Base-by-base conservation (phyloP, 2,113 vertebrate genomes). In the Seriola quinqueradiata region DNA sequence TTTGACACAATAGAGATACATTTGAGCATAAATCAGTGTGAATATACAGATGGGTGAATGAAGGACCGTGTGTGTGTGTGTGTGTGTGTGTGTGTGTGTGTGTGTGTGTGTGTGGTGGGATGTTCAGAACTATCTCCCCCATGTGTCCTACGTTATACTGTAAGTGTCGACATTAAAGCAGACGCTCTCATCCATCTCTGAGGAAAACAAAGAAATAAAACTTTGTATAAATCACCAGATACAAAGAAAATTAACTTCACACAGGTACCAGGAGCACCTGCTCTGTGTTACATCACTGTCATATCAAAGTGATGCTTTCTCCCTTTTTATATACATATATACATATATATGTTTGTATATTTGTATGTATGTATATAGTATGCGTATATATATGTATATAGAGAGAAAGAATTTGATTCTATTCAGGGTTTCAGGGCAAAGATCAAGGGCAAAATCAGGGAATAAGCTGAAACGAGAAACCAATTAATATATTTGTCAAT, bases 1-100 rank as follows among this genome's bases (percentile, higher is more conserved):
- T 94, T 92, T 91, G 97, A 97, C 96, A 98, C 97, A 97, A 96
- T 76, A 87, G 95, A 84, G 96, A 97, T 96, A 98, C 96, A 97
- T 96, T 86, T 94, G 88, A 93, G 93, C 94, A 97, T 97, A 96
- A 97, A 97, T 97, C 94, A 93, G 75, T 8, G 57, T 32, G 79
- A 60, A 63, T 66, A 79, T 79, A 81, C 57, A 84, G 73, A 77
- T 21, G 34, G n/a, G 77, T 75, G 36, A 48, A 28, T 48, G 75
- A 28, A 38, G 28, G 23, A 28, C 17, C 0, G 0, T 23, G 46
- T 38, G 78, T 72, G 73, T 81, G 64, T 63, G 52, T 57, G 32
- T 59, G 25, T 57, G 48, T 76, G 71, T 55, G 42, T 36, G 64
- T 65, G 74, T 63, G 40, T 38, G 65, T 13, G 59, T 42, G 65